phyloP scores from a whole-genome alignment of 2,888 invertebrate genomes.

The Hylaea fasciaria region DNA sequence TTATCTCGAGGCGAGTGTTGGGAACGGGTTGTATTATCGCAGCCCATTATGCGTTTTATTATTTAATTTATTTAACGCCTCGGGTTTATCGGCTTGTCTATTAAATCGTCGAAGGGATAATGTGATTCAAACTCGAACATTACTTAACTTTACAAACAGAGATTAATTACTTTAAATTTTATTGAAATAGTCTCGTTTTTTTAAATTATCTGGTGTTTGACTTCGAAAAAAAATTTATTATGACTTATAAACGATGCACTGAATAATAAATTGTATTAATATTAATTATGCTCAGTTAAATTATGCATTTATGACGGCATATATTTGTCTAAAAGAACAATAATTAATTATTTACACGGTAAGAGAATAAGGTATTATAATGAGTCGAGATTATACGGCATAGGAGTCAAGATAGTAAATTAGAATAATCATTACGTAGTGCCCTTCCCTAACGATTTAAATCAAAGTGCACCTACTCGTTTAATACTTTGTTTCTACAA shows the following conservation, averaged over 20 bases:
- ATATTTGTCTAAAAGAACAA: conserved; percentile 68
- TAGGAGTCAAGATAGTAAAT: conserved; percentile 56
- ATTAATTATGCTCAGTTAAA: conserved; percentile 56
- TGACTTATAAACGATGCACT: background rate
- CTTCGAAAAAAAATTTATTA: conserved; percentile 13
- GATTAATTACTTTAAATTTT: conserved; percentile 61
- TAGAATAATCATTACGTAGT: conserved; percentile 47
- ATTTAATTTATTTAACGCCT: conserved; percentile 84
- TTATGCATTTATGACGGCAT: conserved; percentile 54
- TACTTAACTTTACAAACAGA: conserved; percentile 57
- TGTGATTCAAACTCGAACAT: conserved; percentile 76
- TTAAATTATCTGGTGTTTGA: background rate
- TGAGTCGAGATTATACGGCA: conserved; percentile 62
- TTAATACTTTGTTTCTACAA: conserved; percentile 16
- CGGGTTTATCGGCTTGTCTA: conserved; percentile 79
- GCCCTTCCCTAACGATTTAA: conserved; percentile 35
- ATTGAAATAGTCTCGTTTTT: conserved; percentile 47
- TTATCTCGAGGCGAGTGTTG: conserved; percentile 75
- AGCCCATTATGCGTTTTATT: conserved; percentile 83
- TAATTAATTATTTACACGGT: conserved; percentile 67
- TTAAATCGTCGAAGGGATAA: conserved; percentile 80
- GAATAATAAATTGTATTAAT: conserved; percentile 34
- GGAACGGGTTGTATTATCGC: conserved; percentile 81
- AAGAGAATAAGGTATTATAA: conserved; percentile 70
- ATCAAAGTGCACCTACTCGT: conserved; percentile 12